Evolutionary conservation across 2,888 invertebrate species (phyloP).

Genomic region (Lasioglossum figueresi): DNA sequence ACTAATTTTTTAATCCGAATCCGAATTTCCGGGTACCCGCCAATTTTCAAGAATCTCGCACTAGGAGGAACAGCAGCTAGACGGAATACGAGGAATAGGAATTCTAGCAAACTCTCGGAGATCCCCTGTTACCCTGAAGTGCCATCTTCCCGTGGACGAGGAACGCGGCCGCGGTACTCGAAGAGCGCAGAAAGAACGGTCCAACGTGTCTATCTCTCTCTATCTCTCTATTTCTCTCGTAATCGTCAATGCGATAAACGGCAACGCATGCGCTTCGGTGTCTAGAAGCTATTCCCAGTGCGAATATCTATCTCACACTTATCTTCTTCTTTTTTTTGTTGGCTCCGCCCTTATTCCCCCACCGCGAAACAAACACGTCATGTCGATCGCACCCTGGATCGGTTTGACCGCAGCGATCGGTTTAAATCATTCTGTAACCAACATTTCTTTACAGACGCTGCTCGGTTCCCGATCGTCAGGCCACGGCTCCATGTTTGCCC

Average conservation of each 20-base stretch:
- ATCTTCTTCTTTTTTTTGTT: neutral
- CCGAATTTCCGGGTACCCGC: too few species aligned
- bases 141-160: too few species aligned
- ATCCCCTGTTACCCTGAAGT: too few species aligned
- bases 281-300: slow-evolving; percentile 63
- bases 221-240: neutral
- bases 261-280: slow-evolving; percentile 80
- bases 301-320: neutral
- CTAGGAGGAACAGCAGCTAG: too few species aligned
- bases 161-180: slow-evolving; percentile 32
- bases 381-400: neutral
- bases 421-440: slow-evolving; percentile 57
- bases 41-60: too few species aligned
- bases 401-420: slow-evolving; percentile 27
- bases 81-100: too few species aligned
- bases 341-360: neutral
- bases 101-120: too few species aligned
- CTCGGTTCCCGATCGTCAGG: slow-evolving; percentile 82
- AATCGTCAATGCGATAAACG: slow-evolving; percentile 23
- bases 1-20: too few species aligned
- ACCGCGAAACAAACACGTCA: neutral
- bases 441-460: slow-evolving; percentile 78
- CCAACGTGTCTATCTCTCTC: neutral
- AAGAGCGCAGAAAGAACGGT: slow-evolving; percentile 38
- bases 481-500: slow-evolving; percentile 82